Base-by-base conservation (phyloP, 2,888 invertebrate species). In the Panorpa germanica region DNA sequence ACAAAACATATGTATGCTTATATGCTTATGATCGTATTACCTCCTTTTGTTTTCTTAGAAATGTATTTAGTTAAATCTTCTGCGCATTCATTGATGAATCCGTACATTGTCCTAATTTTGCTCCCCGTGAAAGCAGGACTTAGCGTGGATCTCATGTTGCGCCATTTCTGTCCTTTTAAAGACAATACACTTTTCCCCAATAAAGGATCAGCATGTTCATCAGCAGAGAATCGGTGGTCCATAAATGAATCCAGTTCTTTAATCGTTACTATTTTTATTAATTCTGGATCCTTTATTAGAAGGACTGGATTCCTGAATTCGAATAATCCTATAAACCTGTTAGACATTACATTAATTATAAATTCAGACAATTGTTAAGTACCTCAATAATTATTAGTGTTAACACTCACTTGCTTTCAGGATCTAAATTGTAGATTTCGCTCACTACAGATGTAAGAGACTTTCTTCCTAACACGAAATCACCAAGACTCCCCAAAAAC, bases 161-260 rank as follows among this genome's bases (percentile, higher is more conserved):
- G 19, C 31, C 31, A 31, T 25, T 26, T 25, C 26, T 31, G n/a
- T n/a, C 31, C 31, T 14, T 22, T 23, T 23, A 31, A 21, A 7
- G 26, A 15, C 24, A 31, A 26, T 13, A 31, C 9, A 9, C 25
- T 26, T 8, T 26, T 25, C 3, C 31, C 31, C 14, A 31, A 19
- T 12, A 31, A 9, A 11, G 20, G 23, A 31, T 31, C 31, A 16
- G 18, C 18, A 3, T 31, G 11, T 10, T 21, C 14, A 3, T 31
- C 27, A 12, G 27, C 17, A 5, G 27, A 21, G 6, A 22, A 21
- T 8, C 17, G 14, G 18, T 27, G 31, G 18, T 31, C 27, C 7
- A 17, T 23, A 11, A 31, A 31, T 5, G 19, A 27, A 14, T 31
- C 31, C 14, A 31, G 23, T 17, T 31, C 20, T 27, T 31, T 31